phyloP scores from a whole-genome alignment of 1,140 invertebrate genomes.

The Drosophila azteca region DNA sequence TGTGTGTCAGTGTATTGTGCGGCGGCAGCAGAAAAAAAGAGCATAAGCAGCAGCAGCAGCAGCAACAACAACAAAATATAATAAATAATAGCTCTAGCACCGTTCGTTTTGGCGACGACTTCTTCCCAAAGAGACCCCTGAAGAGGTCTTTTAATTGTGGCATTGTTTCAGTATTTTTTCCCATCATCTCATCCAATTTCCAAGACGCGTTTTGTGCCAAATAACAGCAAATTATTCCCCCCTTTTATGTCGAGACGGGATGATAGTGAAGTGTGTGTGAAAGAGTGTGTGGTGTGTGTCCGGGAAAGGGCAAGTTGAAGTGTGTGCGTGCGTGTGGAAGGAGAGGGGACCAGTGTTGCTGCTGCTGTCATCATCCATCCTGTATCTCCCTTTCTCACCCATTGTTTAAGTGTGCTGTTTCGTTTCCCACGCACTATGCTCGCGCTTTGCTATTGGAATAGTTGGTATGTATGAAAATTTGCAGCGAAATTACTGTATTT shows the following conservation, averaged over 20 bases:
- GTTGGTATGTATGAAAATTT: constrained; percentile 60
- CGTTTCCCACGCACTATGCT: constrained; percentile 58
- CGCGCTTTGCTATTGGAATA: constrained; percentile 58
- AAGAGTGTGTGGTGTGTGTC: too few relatives aligned
- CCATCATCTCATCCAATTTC: constrained; percentile 56
- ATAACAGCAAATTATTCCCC: constrained; percentile 53
- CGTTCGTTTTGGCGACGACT: constrained; percentile 63
- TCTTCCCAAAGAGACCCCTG: constrained; percentile 38
- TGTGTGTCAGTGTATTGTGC: constrained; percentile 79
- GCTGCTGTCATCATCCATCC: constrained; percentile 48
- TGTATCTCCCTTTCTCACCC: constrained; percentile 23
- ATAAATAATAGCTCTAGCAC: constrained; percentile 75
- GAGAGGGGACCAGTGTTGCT: constrained; percentile 1
- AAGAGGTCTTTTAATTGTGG: constrained; percentile 43
- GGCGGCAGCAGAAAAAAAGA: constrained; percentile 22
- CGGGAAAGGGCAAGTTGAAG: too few relatives aligned
- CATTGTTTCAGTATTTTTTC: constrained; percentile 72
- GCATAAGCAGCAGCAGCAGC: constrained; percentile 4
- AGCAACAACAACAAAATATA: constrained; percentile 52
- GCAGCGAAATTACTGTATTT: constrained; percentile 27
- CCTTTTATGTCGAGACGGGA: too few relatives aligned
- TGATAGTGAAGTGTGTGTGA: too few relatives aligned
- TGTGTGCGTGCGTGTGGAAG: too few relatives aligned
- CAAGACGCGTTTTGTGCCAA: constrained; percentile 68
- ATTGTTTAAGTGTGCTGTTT: too few relatives aligned